Percentiles rank a stretch among this genome's conserved stretches.
phyloP scores from a whole-genome alignment of 1,140 invertebrate genomes.

The Papilio dardanus region DNA sequence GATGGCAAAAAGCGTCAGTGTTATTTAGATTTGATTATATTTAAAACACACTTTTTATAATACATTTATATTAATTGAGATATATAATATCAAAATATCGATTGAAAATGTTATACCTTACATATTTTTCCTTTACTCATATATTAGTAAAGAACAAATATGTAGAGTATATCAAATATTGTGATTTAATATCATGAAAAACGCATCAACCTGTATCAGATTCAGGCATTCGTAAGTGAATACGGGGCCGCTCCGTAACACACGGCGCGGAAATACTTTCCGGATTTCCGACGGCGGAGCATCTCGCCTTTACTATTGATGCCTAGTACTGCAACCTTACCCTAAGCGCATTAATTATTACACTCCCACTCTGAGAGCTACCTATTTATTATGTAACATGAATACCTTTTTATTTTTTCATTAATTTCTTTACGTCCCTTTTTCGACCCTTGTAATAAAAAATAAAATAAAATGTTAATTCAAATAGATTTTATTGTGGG shows the following conservation, averaged over 20 bases:
- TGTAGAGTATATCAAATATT: neutral
- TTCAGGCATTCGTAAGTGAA: constrained; percentile 30
- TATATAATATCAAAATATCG: no score
- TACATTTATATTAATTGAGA: no score
- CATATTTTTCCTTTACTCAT: no score
- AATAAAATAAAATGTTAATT: neutral
- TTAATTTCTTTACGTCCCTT: constrained; percentile 6
- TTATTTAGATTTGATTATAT: no score
- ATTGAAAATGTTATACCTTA: no score
- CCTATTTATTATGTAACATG: constrained; percentile 38
- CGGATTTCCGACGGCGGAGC: constrained; percentile 57
- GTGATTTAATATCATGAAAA: neutral
- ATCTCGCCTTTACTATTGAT: constrained; percentile 50
- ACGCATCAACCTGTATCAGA: constrained; percentile 26
- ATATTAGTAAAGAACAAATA: no score
- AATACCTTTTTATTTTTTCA: constrained; percentile 28
- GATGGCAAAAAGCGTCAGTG: no score
- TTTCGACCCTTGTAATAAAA: constrained; percentile 3
- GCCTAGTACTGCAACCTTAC: constrained; percentile 39
- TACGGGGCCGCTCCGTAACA: constrained; percentile 44
- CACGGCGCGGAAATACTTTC: constrained; percentile 58
- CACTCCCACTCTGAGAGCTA: constrained; percentile 42
- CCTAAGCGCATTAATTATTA: constrained; percentile 40
- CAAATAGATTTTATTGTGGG: neutral
- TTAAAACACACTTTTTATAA: no score